Conservation (phyloP, 2,888 invertebrate genomes). For the Tachina grossa region DNA sequence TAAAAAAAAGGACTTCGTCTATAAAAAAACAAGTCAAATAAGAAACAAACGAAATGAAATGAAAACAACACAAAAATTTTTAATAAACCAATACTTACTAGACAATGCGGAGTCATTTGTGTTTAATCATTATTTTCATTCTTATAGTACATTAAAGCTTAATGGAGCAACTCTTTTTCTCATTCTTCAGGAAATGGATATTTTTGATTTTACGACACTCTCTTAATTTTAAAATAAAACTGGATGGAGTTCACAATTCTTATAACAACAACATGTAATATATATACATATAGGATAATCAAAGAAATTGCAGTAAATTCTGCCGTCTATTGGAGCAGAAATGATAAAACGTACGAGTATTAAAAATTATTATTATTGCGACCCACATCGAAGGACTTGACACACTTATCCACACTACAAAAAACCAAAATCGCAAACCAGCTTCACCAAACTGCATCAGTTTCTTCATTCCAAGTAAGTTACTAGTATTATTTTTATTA, state of each 20-base stretch:
- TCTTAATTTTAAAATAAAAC: no score
- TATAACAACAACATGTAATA: neutral
- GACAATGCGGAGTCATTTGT: constrained; percentile 65
- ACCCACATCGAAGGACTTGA: no score
- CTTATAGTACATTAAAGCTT: constrained; percentile 12
- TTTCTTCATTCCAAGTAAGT: no score
- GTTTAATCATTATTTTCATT: constrained; percentile 48
- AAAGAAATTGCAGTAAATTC: no score
- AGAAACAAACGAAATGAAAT: constrained; percentile 20
- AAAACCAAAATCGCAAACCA: no score
- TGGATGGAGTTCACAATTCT: neutral
- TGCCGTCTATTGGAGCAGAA: no score
- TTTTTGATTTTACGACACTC: constrained; percentile 5
- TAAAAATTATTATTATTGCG: no score
- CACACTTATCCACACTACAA: no score
- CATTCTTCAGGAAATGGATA: constrained; percentile 6
- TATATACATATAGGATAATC: no score
- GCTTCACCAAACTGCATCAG: no score
- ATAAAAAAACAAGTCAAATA: neutral
- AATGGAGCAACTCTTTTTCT: neutral
- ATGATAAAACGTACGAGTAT: no score
- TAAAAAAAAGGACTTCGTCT: constrained; percentile 50
- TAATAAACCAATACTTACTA: constrained; percentile 60
- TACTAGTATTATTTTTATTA: no score
- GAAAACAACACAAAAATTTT: constrained; percentile 45